Evolutionary conservation across 2,888 invertebrate genomes (phyloP), one percentile per base, ranked within the genome.

Genomic region (Fabriciana adippe): DNA sequence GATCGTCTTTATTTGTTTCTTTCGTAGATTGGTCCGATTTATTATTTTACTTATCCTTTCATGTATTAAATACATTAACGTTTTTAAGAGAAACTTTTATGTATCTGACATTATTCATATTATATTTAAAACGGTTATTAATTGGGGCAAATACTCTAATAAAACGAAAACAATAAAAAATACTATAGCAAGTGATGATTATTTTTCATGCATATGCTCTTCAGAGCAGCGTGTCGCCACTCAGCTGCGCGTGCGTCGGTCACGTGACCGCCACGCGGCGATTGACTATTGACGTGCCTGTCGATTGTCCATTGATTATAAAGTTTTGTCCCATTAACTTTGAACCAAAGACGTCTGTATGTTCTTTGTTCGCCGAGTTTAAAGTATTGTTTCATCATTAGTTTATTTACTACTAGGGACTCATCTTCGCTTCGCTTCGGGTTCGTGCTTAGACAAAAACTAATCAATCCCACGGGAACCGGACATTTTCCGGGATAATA

Each of bases 201-300:
- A 74, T 70, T 56, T 41, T 66, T 72, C 74, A 69, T 65, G 85
- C 89, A 90, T 90, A 90, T 90, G 90, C 87, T 86, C 90, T 89
- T 79, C 80, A 89, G 74, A 87, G 66, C 90, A 84, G 90, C 88
- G 80, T 75, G 88, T 74, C 78, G 84, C 82, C 90, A 74, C 89
- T 90, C 72, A 73, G 72, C 41, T 16, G 76, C 76, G 83, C 89
- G 83, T 88, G 85, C 85, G 89, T 1, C 81, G 69, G 85, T 70
- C 89, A 85, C 89, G 89, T 81, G 86, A 75, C 79, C 75, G 83
- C 89, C 89, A 83, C 89, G 85, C 84, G 89, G 0, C 81, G 68
- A 85, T 53, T 71, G 55, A 60, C 60, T 72, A 67, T 67, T 72
- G 65, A 68, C 60, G 55, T 75, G 75, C 79, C 78, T 82, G 78